phyloP scores from a whole-genome alignment of 2,113 vertebrate genomes.

The Gorsachius goisagi region DNA sequence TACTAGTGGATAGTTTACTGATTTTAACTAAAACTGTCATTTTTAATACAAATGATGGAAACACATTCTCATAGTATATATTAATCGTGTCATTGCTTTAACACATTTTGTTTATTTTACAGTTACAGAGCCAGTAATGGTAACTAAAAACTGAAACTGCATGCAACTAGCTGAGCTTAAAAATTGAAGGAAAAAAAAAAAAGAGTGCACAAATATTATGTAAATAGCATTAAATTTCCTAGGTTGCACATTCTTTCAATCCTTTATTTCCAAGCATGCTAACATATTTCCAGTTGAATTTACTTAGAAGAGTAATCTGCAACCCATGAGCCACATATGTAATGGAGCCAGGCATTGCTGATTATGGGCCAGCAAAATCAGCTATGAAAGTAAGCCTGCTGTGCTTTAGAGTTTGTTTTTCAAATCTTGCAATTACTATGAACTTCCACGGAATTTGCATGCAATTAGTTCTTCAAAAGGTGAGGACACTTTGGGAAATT shows the following conservation, averaged over 20 bases:
- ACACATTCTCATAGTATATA: not conserved
- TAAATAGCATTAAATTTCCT: not conserved
- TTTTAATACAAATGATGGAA: slow-evolving; percentile 4
- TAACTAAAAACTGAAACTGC: not conserved
- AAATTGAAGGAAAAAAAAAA: not conserved
- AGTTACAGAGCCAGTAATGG: not conserved
- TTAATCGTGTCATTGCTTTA: not conserved
- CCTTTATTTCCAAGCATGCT: not conserved
- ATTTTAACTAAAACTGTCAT: not conserved
- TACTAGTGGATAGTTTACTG: not conserved
- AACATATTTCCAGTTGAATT: not conserved
- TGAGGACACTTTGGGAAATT: not conserved
- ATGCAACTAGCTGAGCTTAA: not conserved
- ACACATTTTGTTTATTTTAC: not conserved
- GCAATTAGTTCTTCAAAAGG: not conserved
- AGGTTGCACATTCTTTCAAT: not conserved
- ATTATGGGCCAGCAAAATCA: not conserved
- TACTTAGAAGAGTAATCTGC: not conserved
- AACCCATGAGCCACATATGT: not conserved
- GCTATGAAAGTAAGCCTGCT: not conserved
- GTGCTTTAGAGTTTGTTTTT: not conserved
- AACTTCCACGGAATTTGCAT: not conserved
- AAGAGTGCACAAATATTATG: not conserved
- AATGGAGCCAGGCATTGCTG: not conserved
- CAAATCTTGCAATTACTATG: not conserved